Evolutionary conservation across 2,888 invertebrate species (phyloP).

Genomic region (Ctena decussata): DNA sequence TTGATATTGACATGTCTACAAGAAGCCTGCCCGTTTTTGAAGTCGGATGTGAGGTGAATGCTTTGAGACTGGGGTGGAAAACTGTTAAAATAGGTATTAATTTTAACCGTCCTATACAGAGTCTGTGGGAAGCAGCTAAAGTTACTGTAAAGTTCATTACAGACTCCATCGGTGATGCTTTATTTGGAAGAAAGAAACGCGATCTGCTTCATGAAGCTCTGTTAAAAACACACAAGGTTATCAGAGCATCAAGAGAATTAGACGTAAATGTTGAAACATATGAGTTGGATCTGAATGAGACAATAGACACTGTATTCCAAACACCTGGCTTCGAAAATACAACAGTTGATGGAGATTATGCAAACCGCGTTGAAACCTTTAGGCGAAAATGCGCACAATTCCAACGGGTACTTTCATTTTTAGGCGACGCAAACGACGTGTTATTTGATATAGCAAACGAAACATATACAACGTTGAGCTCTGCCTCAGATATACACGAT

Average conservation of each 20-base stretch:
- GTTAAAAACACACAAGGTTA: slow-evolving; percentile 22
- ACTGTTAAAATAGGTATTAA: slow-evolving; percentile 34
- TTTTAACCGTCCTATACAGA: slow-evolving; percentile 40
- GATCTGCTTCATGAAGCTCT: slow-evolving; percentile 28
- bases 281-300: slow-evolving; percentile 28
- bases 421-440: slow-evolving; percentile 7
- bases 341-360: slow-evolving; percentile 19
- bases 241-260: neutral
- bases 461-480: neutral
- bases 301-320: slow-evolving; percentile 24
- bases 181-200: slow-evolving; percentile 37
- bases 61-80: slow-evolving; percentile 47
- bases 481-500: neutral
- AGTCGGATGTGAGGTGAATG: slow-evolving; percentile 59
- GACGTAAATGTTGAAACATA: neutral
- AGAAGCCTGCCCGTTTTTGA: slow-evolving; percentile 42
- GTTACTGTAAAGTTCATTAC: slow-evolving; percentile 38
- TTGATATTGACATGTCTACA: slow-evolving; percentile 50
- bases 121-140: slow-evolving; percentile 47
- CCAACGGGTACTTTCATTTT: neutral
- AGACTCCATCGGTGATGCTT: slow-evolving; percentile 1
- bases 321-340: slow-evolving; percentile 35
- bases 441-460: slow-evolving; percentile 32
- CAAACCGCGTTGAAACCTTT: slow-evolving; percentile 30
- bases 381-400: slow-evolving; percentile 30